These are phyloP conservation scores for Anagyrus pseudococci DNA, from an alignment of 2,888 invertebrate species.

Conservation along the genomic window DNA sequence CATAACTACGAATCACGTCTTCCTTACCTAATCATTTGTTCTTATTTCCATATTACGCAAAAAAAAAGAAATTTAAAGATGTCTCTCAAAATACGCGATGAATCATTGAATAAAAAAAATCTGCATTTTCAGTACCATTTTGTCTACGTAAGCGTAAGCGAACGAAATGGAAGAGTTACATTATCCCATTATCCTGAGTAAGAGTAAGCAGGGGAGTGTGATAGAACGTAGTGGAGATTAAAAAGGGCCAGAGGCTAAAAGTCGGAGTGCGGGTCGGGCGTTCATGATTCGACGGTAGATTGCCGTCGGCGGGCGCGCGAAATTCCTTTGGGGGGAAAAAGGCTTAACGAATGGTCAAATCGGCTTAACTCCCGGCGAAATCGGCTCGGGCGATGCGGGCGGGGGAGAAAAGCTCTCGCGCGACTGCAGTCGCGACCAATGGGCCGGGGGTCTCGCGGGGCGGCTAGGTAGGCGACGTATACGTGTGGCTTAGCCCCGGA, in stretches of 20 bases:
- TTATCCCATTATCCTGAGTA: too few relatives aligned
- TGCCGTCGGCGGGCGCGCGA: not conserved
- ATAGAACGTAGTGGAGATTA: too few relatives aligned
- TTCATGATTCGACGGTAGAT: constrained; percentile 27
- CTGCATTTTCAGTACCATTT: too few relatives aligned
- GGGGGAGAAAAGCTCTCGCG: not conserved
- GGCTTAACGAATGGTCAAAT: constrained; percentile 39
- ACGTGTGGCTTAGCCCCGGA: constrained; percentile 48
- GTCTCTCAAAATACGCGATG: too few relatives aligned
- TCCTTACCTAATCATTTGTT: too few relatives aligned
- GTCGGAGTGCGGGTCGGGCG: constrained; percentile 6
- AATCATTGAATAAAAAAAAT: too few relatives aligned
- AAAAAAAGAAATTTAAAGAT: too few relatives aligned
- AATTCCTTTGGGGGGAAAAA: constrained; percentile 29
- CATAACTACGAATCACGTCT: too few relatives aligned
- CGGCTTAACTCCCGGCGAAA: constrained; percentile 27
- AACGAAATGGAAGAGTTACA: too few relatives aligned
- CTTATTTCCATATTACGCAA: too few relatives aligned
- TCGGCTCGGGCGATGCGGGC: constrained; percentile 1
- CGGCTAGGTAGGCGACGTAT: constrained; percentile 40
- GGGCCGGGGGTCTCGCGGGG: constrained; percentile 2
- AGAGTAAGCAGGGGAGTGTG: too few relatives aligned
- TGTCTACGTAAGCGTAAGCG: too few relatives aligned
- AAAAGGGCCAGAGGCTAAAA: constrained; percentile 31
- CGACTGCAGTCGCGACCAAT: not conserved